phyloP scores from a whole-genome alignment of 2,888 invertebrate species.

The Pheosia tremula region DNA sequence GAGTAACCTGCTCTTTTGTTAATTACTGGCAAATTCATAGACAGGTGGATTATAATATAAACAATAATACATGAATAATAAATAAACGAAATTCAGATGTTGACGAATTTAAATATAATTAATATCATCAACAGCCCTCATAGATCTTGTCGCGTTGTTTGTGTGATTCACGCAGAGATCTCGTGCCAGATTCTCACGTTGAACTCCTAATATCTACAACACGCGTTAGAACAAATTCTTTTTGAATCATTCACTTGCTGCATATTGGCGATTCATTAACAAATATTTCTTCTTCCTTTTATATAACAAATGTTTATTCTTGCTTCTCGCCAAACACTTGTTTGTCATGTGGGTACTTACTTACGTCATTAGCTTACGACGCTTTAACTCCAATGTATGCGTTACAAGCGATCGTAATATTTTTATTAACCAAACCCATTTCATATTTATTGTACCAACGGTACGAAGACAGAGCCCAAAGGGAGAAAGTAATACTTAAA shows the following conservation, averaged over 20 bases:
- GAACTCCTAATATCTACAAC: slow-evolving; percentile 47
- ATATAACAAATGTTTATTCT: not conserved
- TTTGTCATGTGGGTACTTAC: not conserved
- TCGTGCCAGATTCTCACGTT: slow-evolving; percentile 62
- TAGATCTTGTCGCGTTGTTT: slow-evolving; percentile 40
- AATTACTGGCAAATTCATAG: slow-evolving; percentile 32
- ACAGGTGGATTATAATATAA: slow-evolving; percentile 42
- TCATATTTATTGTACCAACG: slow-evolving; percentile 37
- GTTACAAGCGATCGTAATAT: not conserved
- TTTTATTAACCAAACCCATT: slow-evolving; percentile 29
- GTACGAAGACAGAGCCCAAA: slow-evolving; percentile 36
- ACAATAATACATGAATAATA: slow-evolving; percentile 6
- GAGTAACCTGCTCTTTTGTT: slow-evolving; percentile 54
- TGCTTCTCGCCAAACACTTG: not conserved
- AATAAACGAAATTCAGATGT: slow-evolving; percentile 18
- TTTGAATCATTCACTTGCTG: slow-evolving; percentile 48
- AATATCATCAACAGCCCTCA: slow-evolving; percentile 31
- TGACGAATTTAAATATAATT: slow-evolving; percentile 16
- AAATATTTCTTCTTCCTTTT: not conserved
- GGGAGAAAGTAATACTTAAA: slow-evolving; percentile 33
- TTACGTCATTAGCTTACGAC: not conserved
- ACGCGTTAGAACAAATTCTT: slow-evolving; percentile 50
- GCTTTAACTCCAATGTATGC: not conserved
- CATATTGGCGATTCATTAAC: slow-evolving; percentile 26
- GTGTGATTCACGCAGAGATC: slow-evolving; percentile 56